A percentile compares a stretch with the other conserved stretches of the same genome.
These are phyloP conservation scores for Acrossocheilus fasciatus DNA, from an alignment of 2,797 vertebrate species.

Conservation along the genomic window DNA sequence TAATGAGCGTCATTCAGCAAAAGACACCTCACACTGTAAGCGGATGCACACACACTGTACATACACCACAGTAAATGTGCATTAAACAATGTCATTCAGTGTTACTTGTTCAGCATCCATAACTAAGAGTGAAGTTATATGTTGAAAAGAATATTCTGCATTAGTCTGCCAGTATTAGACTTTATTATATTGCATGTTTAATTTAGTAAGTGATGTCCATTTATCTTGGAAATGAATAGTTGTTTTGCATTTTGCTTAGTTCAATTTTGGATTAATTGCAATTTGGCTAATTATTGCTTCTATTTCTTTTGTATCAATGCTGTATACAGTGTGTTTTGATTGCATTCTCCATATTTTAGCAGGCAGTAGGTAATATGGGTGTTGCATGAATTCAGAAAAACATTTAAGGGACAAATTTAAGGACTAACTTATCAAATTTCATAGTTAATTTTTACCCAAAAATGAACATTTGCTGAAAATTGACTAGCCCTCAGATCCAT, in stretches of 20 bases:
- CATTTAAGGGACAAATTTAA: neutral
- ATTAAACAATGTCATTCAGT: neutral
- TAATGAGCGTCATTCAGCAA: conserved; percentile 41
- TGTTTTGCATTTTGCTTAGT: neutral
- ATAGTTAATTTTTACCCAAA: neutral
- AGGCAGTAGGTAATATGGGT: neutral
- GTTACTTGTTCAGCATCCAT: neutral
- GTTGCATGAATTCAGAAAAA: neutral
- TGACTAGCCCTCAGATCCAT: no score
- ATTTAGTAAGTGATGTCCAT: neutral
- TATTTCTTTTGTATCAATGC: neutral
- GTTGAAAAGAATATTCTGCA: neutral
- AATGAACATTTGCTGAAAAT: neutral
- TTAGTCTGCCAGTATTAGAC: neutral
- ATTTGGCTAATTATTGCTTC: neutral
- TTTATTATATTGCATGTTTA: neutral
- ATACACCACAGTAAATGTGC: neutral
- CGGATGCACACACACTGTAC: neutral
- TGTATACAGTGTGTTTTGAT: neutral
- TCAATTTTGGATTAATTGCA: neutral
- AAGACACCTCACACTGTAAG: conserved; percentile 20
- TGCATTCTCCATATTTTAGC: neutral
- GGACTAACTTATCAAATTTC: neutral
- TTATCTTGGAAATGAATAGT: neutral
- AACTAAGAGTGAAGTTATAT: neutral